phyloP scores from a whole-genome alignment of 2,797 vertebrate species.

The Hippoglossus hippoglossus region DNA sequence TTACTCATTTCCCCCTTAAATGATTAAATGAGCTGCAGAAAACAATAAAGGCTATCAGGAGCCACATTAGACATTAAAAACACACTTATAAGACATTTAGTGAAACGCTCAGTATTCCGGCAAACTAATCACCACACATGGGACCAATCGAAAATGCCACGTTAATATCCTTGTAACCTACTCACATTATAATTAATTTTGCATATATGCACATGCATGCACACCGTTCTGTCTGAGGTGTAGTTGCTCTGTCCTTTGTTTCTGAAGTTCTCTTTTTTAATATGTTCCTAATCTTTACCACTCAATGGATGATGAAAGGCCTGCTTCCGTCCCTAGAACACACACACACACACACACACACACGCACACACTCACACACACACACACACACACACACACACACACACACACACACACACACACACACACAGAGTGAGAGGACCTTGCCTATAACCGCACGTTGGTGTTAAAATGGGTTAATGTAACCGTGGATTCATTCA shows the following conservation, averaged over 20 bases:
- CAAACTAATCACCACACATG: neutral
- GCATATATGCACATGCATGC: conserved; percentile 7
- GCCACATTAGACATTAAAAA: conserved; percentile 18
- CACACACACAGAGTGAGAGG: conserved; percentile 27
- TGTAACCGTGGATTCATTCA: conserved; percentile 29
- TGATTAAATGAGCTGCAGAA: conserved; percentile 49
- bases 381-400: no score
- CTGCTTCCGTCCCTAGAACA: conserved; percentile 28
- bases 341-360: no score
- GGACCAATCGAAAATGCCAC: conserved; percentile 12
- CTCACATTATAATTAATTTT: conserved; percentile 14
- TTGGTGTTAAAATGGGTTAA: conserved; percentile 35
- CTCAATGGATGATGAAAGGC: conserved; percentile 30
- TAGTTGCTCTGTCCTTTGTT: conserved; percentile 5
- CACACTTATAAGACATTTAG: neutral
- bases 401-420: no score
- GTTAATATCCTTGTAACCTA: conserved; percentile 7
- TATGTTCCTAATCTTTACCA: conserved; percentile 5
- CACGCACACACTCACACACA: no score
- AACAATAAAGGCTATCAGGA: conserved; percentile 43
- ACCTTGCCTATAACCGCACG: conserved; percentile 30
- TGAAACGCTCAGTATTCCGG: neutral
- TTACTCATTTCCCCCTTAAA: conserved; percentile 46
- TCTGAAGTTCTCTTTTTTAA: neutral
- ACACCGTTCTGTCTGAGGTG: neutral